Evolutionary conservation across 2,113 vertebrate genomes (phyloP), one percentile per base, ranked within the genome.

Genomic region (Sakesphorus luctuosus): DNA sequence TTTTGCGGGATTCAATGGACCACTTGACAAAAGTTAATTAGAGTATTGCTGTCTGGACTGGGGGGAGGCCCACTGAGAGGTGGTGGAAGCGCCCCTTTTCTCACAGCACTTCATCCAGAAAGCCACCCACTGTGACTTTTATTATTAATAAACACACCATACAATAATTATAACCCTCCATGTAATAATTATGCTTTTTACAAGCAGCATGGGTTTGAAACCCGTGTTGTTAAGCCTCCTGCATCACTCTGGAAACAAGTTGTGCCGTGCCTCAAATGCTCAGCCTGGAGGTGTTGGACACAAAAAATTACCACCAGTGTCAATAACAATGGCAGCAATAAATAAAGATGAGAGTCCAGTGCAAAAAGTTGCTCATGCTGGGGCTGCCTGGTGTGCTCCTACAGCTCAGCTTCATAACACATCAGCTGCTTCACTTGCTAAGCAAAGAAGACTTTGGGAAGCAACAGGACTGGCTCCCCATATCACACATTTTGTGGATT

Each of bases 11-110:
- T 87, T 97, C 97, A 96, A 59, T 91, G 97, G 97, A 95, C 95
- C 96, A 97, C 97, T 97, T 97, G 95, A 97, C 90, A 96, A 97
- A 97, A 98, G 97, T 98, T 98, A 98, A 98, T 98, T 98, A 97
- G 97, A 93, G 50, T 76, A 79, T 79, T 77, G 55, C 93, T 97
- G 91, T 63, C 96, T 97, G 88, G 73, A 91, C 94, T 90, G 85
- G 81, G 85, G 81, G 80, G 91, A 78, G 91, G 91, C 96, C 96
- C 94, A 87, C 93, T 74, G 93, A 79, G 96, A 95, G 63, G 96
- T 90, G 69, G 68, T 87, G 90, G 88, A 94, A 93, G 81, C 71
- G 63, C 88, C 93, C 92, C 8, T 47, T 90, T 96, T 91, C 95
- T 97, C 86, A 81, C 76, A 96, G 95, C 85, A 93, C 78, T 97